Conservation (phyloP, 2,888 invertebrate genomes). For the Steinernema carpocapsae region DNA sequence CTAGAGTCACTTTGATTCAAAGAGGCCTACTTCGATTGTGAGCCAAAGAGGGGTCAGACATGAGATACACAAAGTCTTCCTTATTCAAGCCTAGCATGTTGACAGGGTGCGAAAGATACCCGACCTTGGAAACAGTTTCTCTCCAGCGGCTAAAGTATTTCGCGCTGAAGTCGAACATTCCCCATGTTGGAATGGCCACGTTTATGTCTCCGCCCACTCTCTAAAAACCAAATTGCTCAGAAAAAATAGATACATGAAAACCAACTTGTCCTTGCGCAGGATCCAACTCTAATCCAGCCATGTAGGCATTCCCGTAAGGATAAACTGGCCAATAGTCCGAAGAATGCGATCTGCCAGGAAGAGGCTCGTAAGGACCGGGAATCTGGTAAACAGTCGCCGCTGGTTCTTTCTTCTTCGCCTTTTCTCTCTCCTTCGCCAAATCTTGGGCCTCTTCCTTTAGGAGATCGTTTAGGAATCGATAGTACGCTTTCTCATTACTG, state of each 20-base stretch:
- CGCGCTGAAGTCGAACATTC: slow-evolving; percentile 59
- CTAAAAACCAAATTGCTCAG: slow-evolving; percentile 41
- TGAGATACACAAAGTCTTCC: slow-evolving; percentile 56
- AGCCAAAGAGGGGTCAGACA: slow-evolving; percentile 52
- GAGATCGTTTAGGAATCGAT: slow-evolving; percentile 14
- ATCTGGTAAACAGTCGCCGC: background rate
- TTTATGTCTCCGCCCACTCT: slow-evolving; percentile 63
- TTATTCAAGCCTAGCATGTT: slow-evolving; percentile 61
- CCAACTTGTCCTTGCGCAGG: slow-evolving; percentile 10
- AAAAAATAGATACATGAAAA: background rate
- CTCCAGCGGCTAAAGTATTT: slow-evolving; percentile 51
- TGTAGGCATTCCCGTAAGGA: slow-evolving; percentile 11
- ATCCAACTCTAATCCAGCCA: slow-evolving; percentile 11
- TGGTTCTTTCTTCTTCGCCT: background rate
- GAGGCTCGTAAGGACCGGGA: slow-evolving; percentile 15
- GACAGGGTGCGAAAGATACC: slow-evolving; percentile 60
- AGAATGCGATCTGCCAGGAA: background rate
- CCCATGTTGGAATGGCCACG: slow-evolving; percentile 60
- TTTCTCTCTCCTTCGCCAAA: background rate
- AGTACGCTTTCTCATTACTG: slow-evolving; percentile 15
- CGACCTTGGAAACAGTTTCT: slow-evolving; percentile 47
- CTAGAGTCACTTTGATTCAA: background rate
- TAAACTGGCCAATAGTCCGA: slow-evolving; percentile 21
- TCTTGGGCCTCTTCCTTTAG: slow-evolving; percentile 22
- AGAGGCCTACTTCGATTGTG: slow-evolving; percentile 51